Base-by-base conservation (phyloP, 2,113 vertebrate genomes). In the Mus pahari region DNA sequence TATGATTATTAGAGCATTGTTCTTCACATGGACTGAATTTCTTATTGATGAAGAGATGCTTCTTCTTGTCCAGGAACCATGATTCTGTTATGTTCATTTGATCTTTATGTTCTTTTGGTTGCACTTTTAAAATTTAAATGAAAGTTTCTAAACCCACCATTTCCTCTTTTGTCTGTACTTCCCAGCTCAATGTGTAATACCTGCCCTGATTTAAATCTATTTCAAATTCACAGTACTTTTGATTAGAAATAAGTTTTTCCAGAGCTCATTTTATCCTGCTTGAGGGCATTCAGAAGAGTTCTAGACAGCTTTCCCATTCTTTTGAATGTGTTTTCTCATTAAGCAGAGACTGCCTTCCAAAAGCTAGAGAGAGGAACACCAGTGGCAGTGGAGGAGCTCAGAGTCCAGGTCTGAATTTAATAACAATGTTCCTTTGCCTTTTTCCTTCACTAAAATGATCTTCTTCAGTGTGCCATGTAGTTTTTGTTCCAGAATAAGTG, bases 141-240 rank as follows among this genome's bases (percentile, higher is more conserved):
- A 91, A 95, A 96, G 94, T 10, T 48, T 78, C 24, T 78, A 89
- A 96, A 84, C 77, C 84, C 1, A 42, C 33, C 10, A 33, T 11
- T 24, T 78, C 50, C 53, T 75, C 45, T 1, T 75, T 90, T 90
- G 90, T 11, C 26, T 83, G 73, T 97, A 96, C 9, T 11, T 90
- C 48, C 26, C 7, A 81, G 39, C 26, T 12, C 45, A 89, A 62
- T 60, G 50, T 50, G 14, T 66, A 78, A 74, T 64, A 16, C 45
- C 36, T 90, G 2, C 33, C 19, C 71, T 33, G 10, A 94, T 62
- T 93, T 95, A 88, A 70, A 83, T 96, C 55, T 94, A 77, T 90
- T 97, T 97, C 90, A 74, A 92, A 89, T 94, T 81, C 89, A 90
- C 53, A 82, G 36, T 92, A 73, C 39, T 75, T 96, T 90, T 93